Evolutionary conservation across 2,797 vertebrate species (phyloP), one percentile per base, ranked within the genome.

Genomic region (Parotocinclus haroldoi): DNA sequence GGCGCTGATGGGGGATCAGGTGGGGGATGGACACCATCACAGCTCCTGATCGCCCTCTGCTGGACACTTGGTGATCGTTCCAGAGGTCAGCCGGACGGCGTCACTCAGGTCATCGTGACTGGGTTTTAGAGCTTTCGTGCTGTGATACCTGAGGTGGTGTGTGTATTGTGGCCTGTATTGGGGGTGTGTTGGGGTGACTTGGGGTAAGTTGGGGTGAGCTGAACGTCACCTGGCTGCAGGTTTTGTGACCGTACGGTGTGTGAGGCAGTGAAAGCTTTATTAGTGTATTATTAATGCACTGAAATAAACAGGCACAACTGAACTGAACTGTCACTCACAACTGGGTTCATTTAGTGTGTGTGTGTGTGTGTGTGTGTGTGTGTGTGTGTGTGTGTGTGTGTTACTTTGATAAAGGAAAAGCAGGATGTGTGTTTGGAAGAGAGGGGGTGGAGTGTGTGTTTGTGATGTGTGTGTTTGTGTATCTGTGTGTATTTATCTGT

Each of bases 251-350:
- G n/a, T 16, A n/a, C 14, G 14, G n/a, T n/a, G 14, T 16, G 49
- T 12, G 40, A 53, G 48, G 51, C 18, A 48, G 17, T 59, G 50
- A 50, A 66, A 59, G 55, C 58, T 67, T 71, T 68, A 70, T 9
- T 27, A 79, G 80, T 78, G 69, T 72, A 78, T 81, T 76, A 55
- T 61, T 77, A 66, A 81, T 64, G 59, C 42, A 55, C 19, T 68
- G 65, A 68, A 83, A 86, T 76, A 78, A 71, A 85, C 77, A 73
- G 65, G 62, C 74, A 40, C 68, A 69, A 76, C 58, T 73, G 39
- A 69, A 76, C 58, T 73, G 39, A 76, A 56, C 73, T 72, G 74
- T 74, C 66, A 75, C 52, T 78, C 77, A 68, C 59, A 44, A 58
- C 63, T 71, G 66, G 46, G 72, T 69, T 39, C 69, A 62, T 27